Base-by-base conservation (phyloP, 64 coral and sea anemone species). In the Stichodactyla mertensii region DNA sequence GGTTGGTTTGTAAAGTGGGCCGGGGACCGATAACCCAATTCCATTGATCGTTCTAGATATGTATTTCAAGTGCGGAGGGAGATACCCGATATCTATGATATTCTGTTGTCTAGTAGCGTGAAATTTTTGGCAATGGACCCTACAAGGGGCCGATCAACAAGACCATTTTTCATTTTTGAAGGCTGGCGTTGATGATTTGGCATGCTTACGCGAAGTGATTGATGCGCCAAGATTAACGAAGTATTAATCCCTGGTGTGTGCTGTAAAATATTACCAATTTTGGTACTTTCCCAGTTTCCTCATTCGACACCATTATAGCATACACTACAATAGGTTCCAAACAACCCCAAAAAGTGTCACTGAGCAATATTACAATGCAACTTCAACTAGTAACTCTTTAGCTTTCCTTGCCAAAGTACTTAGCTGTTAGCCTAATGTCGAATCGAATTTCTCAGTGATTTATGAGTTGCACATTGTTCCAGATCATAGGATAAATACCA, bases 101-200 rank as follows among this genome's bases (percentile, higher is more conserved):
- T 74, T 74, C 69, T n/a, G 6, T 31, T 31, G 6, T 74, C 24
- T 7, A 52, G n/a, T 82, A 82, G 80, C 80, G 80, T 82, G 80
- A 82, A 82, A 82, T 55, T 10, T 22, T 26, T 31, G 15, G 36
- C 52, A 54, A 52, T 16, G 69, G 69, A 74, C 54, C 52, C 51
- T 26, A 19, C 15, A 52, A 81, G 19, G 55, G 52, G 52, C 80
- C 80, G 52, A 85, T 85, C 83, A 85, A 55, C 83, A 85, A 85
- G 83, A 64, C 55, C 83, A 85, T 85, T 85, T 85, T 85, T 85
- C 83, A 85, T 85, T 64, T 27, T 85, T 85, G 83, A 85, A 85
- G 83, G 83, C 52, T 85, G 83, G 55, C 55, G 15, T 55, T 81
- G 52, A 81, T 81, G 78, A 81, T 81, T 81, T 81, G 78, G 78